Conservation (phyloP, 2,888 invertebrate species). For the Blastobasis lacticolella region DNA sequence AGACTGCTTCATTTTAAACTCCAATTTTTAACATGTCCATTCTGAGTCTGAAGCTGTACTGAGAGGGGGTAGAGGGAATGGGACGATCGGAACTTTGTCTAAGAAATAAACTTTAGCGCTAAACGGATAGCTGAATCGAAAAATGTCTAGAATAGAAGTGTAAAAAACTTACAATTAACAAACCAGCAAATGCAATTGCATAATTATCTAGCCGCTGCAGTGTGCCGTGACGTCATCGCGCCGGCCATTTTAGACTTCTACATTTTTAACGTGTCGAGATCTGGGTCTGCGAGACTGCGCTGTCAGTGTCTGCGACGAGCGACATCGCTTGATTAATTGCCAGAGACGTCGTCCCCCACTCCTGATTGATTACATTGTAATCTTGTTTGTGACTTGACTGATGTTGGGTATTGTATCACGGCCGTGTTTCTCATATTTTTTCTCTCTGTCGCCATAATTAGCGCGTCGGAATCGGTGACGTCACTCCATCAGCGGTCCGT, state of each 20-base stretch:
- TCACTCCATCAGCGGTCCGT: not conserved
- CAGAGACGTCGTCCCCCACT: slow-evolving; percentile 34
- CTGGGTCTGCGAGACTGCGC: slow-evolving; percentile 23
- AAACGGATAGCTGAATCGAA: too few species aligned
- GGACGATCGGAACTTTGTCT: too few species aligned
- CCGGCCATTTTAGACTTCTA: slow-evolving; percentile 19
- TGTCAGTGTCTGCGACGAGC: slow-evolving; percentile 18
- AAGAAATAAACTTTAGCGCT: too few species aligned
- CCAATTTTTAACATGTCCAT: slow-evolving; percentile 26
- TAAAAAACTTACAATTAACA: too few species aligned
- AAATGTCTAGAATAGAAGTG: too few species aligned
- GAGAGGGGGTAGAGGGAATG: not conserved
- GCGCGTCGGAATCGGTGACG: slow-evolving; percentile 5
- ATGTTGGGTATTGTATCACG: slow-evolving; percentile 48
- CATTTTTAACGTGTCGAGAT: slow-evolving; percentile 28
- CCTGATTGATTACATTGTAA: slow-evolving; percentile 68
- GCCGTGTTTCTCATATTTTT: slow-evolving; percentile 38
- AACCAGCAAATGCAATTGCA: too few species aligned
- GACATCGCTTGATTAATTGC: slow-evolving; percentile 62
- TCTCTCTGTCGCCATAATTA: slow-evolving; percentile 25
- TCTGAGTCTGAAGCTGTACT: slow-evolving; percentile 24
- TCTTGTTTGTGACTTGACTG: slow-evolving; percentile 68
- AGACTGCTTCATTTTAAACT: slow-evolving; percentile 11
- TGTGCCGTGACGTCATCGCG: slow-evolving; percentile 18
- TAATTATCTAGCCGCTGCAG: too few species aligned